A percentile compares a stretch with the other conserved stretches of the same genome.
These are phyloP conservation scores for Euzophera pinguis DNA, from an alignment of 2,888 invertebrate species.

Conservation along the genomic window DNA sequence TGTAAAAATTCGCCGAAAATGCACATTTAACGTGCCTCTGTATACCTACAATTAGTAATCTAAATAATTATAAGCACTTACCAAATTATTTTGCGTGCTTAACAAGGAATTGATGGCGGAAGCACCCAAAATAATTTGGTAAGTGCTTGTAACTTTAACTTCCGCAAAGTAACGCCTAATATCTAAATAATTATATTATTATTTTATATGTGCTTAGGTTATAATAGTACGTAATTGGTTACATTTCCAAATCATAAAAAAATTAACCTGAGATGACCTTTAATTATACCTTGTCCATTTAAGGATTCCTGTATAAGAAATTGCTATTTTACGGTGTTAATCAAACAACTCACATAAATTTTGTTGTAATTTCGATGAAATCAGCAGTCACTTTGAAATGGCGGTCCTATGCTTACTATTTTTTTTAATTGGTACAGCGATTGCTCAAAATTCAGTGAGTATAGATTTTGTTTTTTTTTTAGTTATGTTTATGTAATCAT, in stretches of 20 bases:
- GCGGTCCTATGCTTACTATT: neutral
- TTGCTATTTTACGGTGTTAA: constrained; percentile 2
- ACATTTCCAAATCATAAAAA: neutral
- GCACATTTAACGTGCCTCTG: too few relatives aligned
- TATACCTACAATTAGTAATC: too few relatives aligned
- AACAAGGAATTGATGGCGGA: too few relatives aligned
- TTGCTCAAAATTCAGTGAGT: neutral
- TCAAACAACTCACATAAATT: neutral
- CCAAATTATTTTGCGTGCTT: too few relatives aligned
- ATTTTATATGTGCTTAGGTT: neutral
- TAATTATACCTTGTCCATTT: neutral
- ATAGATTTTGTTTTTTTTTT: neutral
- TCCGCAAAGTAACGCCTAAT: too few relatives aligned
- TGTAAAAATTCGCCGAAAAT: too few relatives aligned
- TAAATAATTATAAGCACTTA: too few relatives aligned
- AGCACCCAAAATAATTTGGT: too few relatives aligned
- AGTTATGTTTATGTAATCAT: neutral
- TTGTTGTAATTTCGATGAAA: neutral
- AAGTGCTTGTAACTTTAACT: too few relatives aligned
- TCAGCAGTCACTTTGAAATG: neutral
- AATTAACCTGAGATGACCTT: neutral
- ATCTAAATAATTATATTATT: too few relatives aligned
- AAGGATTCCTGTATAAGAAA: neutral
- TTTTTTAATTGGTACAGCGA: neutral
- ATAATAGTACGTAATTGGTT: neutral